Base-by-base conservation (phyloP, 2,797 vertebrate species). In the Todus mexicanus region DNA sequence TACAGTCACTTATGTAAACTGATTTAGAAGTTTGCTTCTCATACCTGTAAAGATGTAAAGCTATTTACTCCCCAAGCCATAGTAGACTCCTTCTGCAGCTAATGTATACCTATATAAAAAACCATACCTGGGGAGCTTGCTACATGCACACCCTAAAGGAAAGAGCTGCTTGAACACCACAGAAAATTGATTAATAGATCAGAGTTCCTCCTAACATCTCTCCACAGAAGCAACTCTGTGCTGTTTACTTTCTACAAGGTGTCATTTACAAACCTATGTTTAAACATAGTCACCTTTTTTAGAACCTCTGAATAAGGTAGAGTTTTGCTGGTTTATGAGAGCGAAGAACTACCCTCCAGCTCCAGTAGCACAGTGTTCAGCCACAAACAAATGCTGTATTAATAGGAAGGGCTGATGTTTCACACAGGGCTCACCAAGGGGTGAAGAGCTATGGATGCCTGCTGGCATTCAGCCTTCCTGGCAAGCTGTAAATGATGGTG, bases 1-100 rank as follows among this genome's bases (percentile, higher is more conserved):
- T n/a, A n/a, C n/a, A n/a, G n/a, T n/a, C 53, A 4, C 33, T 10
- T 25, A 26, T 13, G 17, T 45, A 56, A 77, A 48, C 5, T 10
- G 10, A 61, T 11, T 50, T 25, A 47, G 11, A 81, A 71, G n/a
- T 54, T 73, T 72, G 48, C 33, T 72, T 38, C 35, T 71, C 71
- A 43, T 95, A 98, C 98, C 98, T 98, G 98, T 91, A 98, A 98
- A 92, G 98, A 99, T 63, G 98, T 16, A 25, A 60, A 86, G 57
- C 21, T 65, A 13, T 35, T 56, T 21, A 65, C 16, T 51, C 15
- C 12, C 59, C 37, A 50, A 61, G 38, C 29, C 20, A 4, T 43
- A 38, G 51, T 18, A 65, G 38, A 33, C 12, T 33, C 13, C n/a
- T 63, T 5, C 56, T 40, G 27, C 56, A 60, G 56, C 37, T 59